Evolutionary conservation across 2,797 vertebrate species (phyloP).

Genomic region (Eulemur mongoz): DNA sequence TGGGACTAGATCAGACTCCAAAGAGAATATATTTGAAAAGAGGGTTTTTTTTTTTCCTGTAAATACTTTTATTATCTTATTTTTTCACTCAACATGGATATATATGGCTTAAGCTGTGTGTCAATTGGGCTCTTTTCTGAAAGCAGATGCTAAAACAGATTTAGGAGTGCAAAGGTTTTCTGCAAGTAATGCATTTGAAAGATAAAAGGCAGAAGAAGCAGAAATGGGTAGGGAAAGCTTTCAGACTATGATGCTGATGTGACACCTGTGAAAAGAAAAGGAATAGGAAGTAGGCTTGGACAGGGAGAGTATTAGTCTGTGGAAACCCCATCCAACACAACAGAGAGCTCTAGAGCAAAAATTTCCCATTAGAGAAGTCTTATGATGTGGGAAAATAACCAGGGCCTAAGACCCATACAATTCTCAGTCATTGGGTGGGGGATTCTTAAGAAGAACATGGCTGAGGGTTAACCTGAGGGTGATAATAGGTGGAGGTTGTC

Average conservation of each 20-base stretch:
- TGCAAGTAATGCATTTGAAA: background rate
- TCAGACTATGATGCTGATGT: background rate
- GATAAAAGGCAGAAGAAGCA: background rate
- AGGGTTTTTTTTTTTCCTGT: background rate
- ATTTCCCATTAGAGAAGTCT: background rate
- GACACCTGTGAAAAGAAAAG: background rate
- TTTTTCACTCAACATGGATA: background rate
- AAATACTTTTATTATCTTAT: background rate
- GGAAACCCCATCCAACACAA: background rate
- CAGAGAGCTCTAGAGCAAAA: background rate
- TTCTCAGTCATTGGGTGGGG: background rate
- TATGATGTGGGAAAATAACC: background rate
- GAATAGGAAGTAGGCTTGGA: background rate
- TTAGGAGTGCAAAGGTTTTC: background rate
- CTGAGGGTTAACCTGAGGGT: background rate
- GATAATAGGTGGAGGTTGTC: background rate
- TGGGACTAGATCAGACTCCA: background rate
- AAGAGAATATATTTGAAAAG: constrained; percentile 20
- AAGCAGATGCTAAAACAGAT: constrained; percentile 19
- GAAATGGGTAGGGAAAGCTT: background rate
- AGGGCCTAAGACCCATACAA: background rate
- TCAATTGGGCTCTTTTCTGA: background rate
- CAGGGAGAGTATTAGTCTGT: background rate
- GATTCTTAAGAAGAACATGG: background rate
- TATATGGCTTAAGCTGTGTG: background rate